Percentiles rank a stretch among this genome's conserved stretches.
phyloP scores from a whole-genome alignment of 1,140 invertebrate species.

The Philopotamus ludificatus region DNA sequence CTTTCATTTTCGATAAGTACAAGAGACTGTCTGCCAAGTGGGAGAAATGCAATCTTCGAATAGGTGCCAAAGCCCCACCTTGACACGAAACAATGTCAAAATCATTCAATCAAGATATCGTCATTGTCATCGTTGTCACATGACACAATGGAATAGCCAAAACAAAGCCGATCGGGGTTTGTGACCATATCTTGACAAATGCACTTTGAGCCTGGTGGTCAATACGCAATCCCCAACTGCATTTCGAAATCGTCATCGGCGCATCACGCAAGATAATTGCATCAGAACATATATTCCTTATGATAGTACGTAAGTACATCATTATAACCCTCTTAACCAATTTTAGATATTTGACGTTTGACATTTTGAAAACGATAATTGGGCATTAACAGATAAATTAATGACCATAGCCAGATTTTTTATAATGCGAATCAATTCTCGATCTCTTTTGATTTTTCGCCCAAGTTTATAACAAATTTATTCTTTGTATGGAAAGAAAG shows the following conservation, averaged over 20 bases:
- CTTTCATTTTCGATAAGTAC: slow-evolving; percentile 11
- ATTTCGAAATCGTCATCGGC: background rate
- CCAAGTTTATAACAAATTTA: too few species aligned
- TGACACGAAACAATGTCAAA: slow-evolving; percentile 24
- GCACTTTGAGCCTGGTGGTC: slow-evolving; percentile 13
- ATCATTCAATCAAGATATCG: slow-evolving; percentile 7
- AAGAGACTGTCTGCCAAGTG: slow-evolving; percentile 9
- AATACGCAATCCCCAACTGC: background rate
- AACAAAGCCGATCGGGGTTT: slow-evolving; percentile 2
- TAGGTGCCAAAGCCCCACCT: slow-evolving; percentile 27
- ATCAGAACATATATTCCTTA: too few species aligned
- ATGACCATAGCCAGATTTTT: too few species aligned
- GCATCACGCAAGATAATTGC: too few species aligned
- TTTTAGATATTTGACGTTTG: too few species aligned
- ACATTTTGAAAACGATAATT: too few species aligned
- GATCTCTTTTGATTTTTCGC: too few species aligned
- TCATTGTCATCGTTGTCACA: slow-evolving; percentile 16
- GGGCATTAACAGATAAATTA: too few species aligned
- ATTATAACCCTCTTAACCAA: too few species aligned
- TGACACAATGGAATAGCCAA: slow-evolving; percentile 14
- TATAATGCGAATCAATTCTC: too few species aligned
- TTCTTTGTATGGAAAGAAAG: too few species aligned
- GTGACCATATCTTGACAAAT: slow-evolving; percentile 31
- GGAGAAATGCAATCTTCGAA: slow-evolving; percentile 3
- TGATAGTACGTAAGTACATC: too few species aligned